A percentile compares a stretch with the other conserved stretches of the same genome.
Conservation (phyloP, 1,140 invertebrate species). For the Caenorhabditis brenneri region DNA sequence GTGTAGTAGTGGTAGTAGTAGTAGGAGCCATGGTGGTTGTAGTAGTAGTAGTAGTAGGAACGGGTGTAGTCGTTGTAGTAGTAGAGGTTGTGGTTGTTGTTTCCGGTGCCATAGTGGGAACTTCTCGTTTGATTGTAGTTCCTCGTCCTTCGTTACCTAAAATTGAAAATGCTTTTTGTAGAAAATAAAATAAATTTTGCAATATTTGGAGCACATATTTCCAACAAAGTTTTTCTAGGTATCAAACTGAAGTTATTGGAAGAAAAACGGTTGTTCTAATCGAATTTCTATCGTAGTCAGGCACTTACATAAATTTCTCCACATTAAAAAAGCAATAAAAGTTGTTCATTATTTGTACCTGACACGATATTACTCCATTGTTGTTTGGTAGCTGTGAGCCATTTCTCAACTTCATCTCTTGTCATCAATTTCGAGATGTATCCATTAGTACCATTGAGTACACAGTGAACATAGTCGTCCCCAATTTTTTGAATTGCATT, state of each 20-base stretch:
- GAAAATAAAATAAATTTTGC: neutral
- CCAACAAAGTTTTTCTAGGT: too few relatives aligned
- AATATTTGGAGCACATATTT: too few relatives aligned
- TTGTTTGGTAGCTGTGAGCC: slow-evolving; percentile 21
- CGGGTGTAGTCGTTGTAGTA: too few relatives aligned
- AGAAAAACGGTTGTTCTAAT: too few relatives aligned
- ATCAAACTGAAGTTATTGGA: too few relatives aligned
- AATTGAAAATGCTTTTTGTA: neutral
- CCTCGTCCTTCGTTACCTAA: neutral
- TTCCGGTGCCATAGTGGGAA: neutral
- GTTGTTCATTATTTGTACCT: too few relatives aligned
- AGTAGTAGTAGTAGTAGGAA: slow-evolving; percentile 7
- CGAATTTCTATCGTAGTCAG: too few relatives aligned
- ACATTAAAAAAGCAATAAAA: too few relatives aligned
- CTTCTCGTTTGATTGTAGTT: neutral
- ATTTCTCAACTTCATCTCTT: neutral
- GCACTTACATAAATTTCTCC: too few relatives aligned
- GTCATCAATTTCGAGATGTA: slow-evolving; percentile 39
- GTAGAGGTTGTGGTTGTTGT: neutral
- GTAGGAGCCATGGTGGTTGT: neutral
- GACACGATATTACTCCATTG: slow-evolving; percentile 23
- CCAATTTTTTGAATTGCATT: slow-evolving; percentile 44
- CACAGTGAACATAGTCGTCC: slow-evolving; percentile 37
- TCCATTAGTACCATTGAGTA: slow-evolving; percentile 3
- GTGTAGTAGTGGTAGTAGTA: neutral